phyloP scores from a whole-genome alignment of 2,888 invertebrate genomes.

The Rhimphoctona megacephalus region DNA sequence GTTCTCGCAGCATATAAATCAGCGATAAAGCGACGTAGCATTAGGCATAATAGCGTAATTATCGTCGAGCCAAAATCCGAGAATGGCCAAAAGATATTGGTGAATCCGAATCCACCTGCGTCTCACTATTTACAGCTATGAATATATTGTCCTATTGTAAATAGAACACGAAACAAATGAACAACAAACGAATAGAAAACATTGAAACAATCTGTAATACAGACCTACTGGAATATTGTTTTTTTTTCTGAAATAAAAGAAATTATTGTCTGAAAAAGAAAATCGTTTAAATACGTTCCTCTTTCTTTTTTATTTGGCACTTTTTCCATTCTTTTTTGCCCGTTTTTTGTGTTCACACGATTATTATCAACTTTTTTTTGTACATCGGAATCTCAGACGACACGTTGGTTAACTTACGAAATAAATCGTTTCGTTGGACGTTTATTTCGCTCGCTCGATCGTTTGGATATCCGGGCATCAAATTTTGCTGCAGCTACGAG shows the following conservation, averaged over 20 bases:
- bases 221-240: constrained; percentile 55
- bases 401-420: not conserved
- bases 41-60: constrained; percentile 47
- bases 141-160: constrained; percentile 56
- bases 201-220: constrained; percentile 60
- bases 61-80: constrained; percentile 61
- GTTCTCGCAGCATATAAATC: constrained; percentile 22
- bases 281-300: constrained; percentile 58
- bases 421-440: constrained; percentile 8
- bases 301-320: constrained; percentile 32
- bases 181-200: constrained; percentile 28
- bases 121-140: constrained; percentile 50
- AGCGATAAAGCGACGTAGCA: constrained; percentile 68
- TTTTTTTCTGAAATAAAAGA: constrained; percentile 65
- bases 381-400: not conserved
- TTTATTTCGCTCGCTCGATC: constrained; percentile 16
- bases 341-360: constrained; percentile 25
- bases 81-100: too few relatives aligned
- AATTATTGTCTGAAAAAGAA: constrained; percentile 64
- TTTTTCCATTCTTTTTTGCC: constrained; percentile 42
- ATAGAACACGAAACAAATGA: constrained; percentile 36
- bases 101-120: constrained; percentile 56
- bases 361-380: not conserved
- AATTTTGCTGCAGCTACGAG: constrained; percentile 72
- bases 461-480: constrained; percentile 25